These are phyloP conservation scores for Caracal caracal DNA, from an alignment of 2,113 vertebrate species.

Conservation along the genomic window DNA sequence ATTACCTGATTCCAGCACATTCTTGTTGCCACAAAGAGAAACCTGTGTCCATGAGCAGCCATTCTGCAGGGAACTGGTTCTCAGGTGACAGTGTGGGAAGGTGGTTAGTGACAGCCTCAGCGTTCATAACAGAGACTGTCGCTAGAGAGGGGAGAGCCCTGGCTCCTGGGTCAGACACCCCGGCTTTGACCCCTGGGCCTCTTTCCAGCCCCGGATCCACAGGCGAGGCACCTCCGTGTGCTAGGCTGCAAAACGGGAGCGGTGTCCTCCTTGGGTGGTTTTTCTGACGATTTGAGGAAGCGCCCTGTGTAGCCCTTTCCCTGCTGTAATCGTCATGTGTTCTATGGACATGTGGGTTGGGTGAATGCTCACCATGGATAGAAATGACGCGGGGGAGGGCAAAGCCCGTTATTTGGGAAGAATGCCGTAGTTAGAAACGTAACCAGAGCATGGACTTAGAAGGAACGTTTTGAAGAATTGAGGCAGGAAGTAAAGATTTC, in stretches of 20 bases:
- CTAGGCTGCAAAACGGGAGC: background rate
- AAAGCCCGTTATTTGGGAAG: background rate
- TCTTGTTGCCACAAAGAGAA: background rate
- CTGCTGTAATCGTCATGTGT: background rate
- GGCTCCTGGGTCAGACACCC: background rate
- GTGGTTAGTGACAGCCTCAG: background rate
- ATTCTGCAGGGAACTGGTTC: too few species aligned
- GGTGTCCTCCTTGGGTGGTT: background rate
- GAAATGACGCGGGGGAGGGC: background rate
- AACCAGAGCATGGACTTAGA: background rate
- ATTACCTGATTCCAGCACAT: background rate
- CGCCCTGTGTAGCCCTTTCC: background rate
- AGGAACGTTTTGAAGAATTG: background rate
- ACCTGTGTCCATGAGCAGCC: background rate
- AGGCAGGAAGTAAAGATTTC: background rate
- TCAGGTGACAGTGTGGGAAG: background rate
- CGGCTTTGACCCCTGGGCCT: background rate
- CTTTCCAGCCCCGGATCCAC: background rate
- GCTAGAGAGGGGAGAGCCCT: background rate
- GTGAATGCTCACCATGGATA: too few species aligned
- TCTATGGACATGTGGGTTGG: background rate
- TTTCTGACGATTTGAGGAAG: background rate
- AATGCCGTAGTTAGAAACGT: background rate
- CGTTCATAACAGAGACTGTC: background rate
- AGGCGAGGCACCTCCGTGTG: background rate